Evolutionary conservation across 2,113 vertebrate species (phyloP).

Genomic region (Carassius gibelio): DNA sequence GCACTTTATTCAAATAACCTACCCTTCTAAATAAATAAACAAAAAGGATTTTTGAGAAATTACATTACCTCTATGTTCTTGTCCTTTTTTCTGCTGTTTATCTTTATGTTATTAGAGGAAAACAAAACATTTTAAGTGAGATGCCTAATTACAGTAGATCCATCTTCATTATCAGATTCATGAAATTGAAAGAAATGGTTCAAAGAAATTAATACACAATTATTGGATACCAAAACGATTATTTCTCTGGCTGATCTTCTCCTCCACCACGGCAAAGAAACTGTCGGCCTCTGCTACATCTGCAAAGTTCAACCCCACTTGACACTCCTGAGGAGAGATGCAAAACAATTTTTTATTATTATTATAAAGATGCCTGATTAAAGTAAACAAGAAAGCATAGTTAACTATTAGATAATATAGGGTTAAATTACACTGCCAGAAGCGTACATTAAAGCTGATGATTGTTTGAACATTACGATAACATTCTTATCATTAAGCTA

Average conservation of each 20-base stretch:
- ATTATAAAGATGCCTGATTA: neutral
- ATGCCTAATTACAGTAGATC: slow-evolving; percentile 32
- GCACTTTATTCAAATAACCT: neutral
- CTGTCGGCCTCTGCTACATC: slow-evolving; percentile 75
- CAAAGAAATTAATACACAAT: neutral
- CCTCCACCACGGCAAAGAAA: slow-evolving; percentile 77
- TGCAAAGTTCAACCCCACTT: slow-evolving; percentile 85
- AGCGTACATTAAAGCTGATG: too few relatives aligned
- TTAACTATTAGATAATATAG: too few relatives aligned
- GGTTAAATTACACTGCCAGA: too few relatives aligned
- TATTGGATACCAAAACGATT: slow-evolving; percentile 71
- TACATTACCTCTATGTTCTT: slow-evolving; percentile 21
- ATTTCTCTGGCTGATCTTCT: slow-evolving; percentile 82
- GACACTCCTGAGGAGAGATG: slow-evolving; percentile 77
- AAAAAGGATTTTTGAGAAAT: neutral
- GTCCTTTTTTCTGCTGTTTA: slow-evolving; percentile 23
- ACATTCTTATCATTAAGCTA: too few relatives aligned
- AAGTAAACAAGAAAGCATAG: neutral
- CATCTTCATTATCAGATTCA: neutral
- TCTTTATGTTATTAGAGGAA: slow-evolving; percentile 16
- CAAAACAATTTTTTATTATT: neutral
- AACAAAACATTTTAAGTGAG: neutral
- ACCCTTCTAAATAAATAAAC: neutral
- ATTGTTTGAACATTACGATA: too few relatives aligned
- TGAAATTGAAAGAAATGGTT: neutral